Conservation (phyloP, 2,888 invertebrate genomes). For the Agriopis leucophaearia region DNA sequence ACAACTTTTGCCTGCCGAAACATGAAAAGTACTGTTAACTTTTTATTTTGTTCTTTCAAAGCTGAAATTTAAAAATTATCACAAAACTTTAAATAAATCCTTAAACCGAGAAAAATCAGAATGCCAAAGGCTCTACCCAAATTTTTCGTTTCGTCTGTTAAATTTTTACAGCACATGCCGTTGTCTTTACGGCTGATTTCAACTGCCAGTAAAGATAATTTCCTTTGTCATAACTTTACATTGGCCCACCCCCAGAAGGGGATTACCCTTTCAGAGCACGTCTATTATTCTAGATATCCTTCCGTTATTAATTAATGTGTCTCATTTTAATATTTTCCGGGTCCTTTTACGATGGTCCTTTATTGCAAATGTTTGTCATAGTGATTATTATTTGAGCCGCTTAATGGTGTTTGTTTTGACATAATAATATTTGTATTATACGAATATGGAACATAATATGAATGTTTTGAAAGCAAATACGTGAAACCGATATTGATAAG, state of each 20-base stretch:
- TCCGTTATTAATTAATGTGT: conserved; percentile 43
- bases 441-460: conserved; percentile 32
- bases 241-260: conserved; percentile 34
- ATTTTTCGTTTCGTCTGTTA: background rate
- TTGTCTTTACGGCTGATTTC: conserved; percentile 54
- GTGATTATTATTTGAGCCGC: conserved; percentile 12
- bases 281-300: conserved; percentile 37
- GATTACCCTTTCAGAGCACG: conserved; percentile 36
- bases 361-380: conserved; percentile 23
- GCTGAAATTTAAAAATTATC: too few species aligned
- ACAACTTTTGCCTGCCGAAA: too few species aligned
- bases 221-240: conserved; percentile 57
- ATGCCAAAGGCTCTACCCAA: background rate
- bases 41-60: too few species aligned
- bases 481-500: conserved; percentile 20
- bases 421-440: conserved; percentile 31
- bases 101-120: too few species aligned
- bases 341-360: conserved; percentile 24
- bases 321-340: conserved; percentile 34
- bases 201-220: conserved; percentile 52
- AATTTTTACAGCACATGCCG: conserved; percentile 18
- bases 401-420: conserved; percentile 31
- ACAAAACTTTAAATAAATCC: too few species aligned
- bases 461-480: conserved; percentile 36
- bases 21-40: too few species aligned